Base-by-base conservation (phyloP, 2,888 invertebrate species). In the Thymelicus acteon region DNA sequence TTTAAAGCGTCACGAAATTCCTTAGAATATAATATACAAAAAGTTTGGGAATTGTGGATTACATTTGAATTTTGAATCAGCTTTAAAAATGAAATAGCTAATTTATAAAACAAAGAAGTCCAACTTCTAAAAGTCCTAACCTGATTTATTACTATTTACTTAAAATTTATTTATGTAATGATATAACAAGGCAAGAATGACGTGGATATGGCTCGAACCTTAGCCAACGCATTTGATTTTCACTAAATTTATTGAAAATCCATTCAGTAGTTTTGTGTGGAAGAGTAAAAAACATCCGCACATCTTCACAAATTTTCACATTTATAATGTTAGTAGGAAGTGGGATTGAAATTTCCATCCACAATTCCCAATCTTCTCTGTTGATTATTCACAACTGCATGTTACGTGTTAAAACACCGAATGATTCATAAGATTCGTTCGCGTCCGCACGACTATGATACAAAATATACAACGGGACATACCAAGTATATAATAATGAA, bases 401-500 rank as follows among this genome's bases (percentile, higher is more conserved):
- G 57, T 48, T 48, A 60, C 10, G 48, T 58, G 44, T 60, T 39
- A 67, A 48, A 39, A 60, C 60, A 60, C 60, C 60, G 24, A 67
- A 67, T 67, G 40, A 60, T 57, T 69, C 69, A 69, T 69, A 69
- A 69, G 69, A 63, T 63, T 48, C 19, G 58, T 63, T 48, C 39
- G 48, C 47, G 15, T 72, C 67, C 72, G 60, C 74, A 78, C 74
- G 72, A 6, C 57, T 86, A 84, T 84, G 68, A 83, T 89, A 89
- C 85, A 89, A 78, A 87, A 86, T 88, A 81, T 89, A 90, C 89
- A 90, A 79, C 80, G 81, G 76, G 74, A 81, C 81, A 86, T 84
- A 79, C 80, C 78, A 80, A 82, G 85, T 79, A 79, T 84, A 87
- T 87, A 84, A 85, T 88, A 87, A 89, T 91, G 91, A 91, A 91